phyloP scores from a whole-genome alignment of 2,113 vertebrate species.

The Sinocyclocheilus anophthalmus region DNA sequence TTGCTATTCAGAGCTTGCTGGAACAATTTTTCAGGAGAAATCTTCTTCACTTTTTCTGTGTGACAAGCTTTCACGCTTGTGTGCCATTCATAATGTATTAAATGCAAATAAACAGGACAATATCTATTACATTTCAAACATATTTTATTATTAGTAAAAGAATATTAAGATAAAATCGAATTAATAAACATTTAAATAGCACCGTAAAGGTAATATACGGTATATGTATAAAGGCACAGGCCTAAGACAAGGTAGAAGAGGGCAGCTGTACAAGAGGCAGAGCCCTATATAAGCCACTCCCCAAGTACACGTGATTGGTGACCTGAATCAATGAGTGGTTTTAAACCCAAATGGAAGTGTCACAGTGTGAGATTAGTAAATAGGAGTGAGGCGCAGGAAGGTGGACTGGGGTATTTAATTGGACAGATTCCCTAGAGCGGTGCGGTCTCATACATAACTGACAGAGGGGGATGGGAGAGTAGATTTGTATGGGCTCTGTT shows the following conservation, averaged over 20 bases:
- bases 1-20: conserved; percentile 37
- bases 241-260: background rate
- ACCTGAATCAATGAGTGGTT: conserved; percentile 63
- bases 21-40: conserved; percentile 34
- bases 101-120: too few relatives aligned
- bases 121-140: too few relatives aligned
- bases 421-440: conserved; percentile 73
- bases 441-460: conserved; percentile 72
- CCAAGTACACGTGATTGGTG: conserved; percentile 66
- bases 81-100: background rate
- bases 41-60: background rate
- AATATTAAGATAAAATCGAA: too few relatives aligned
- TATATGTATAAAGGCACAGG: too few relatives aligned
- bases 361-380: conserved; percentile 71
- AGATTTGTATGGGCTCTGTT: conserved; percentile 51
- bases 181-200: too few relatives aligned
- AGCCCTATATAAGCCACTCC: conserved; percentile 36
- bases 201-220: background rate
- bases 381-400: conserved; percentile 68
- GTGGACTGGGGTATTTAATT: conserved; percentile 76
- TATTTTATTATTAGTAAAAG: too few relatives aligned
- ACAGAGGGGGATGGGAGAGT: conserved; percentile 68
- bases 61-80: background rate
- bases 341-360: conserved; percentile 75
- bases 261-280: conserved; percentile 39